These are phyloP conservation scores for Ptychadena robeensis DNA, from an alignment of 2,797 vertebrate genomes.

Conservation along the genomic window DNA sequence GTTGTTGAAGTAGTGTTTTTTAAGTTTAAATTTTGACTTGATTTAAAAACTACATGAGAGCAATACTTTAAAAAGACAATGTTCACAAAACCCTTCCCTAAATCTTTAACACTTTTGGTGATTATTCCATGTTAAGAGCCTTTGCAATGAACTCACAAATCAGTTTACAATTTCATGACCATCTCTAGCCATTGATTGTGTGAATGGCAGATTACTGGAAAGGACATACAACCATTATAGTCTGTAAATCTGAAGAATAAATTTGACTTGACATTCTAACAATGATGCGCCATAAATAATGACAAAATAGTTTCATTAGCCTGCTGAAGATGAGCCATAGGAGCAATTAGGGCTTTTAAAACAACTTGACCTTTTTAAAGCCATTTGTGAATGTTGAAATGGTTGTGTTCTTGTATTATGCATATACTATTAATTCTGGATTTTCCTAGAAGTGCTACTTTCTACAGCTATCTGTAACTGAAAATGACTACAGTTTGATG, in stretches of 20 bases:
- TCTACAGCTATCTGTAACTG: not conserved
- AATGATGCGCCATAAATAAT: constrained; percentile 17
- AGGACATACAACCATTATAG: too few species aligned
- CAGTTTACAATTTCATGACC: too few species aligned
- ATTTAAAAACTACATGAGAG: too few species aligned
- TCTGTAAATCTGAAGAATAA: not conserved
- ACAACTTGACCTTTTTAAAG: constrained; percentile 44
- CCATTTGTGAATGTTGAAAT: constrained; percentile 17
- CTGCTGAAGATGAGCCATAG: constrained; percentile 11
- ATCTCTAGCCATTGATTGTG: too few species aligned
- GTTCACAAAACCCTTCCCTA: too few species aligned
- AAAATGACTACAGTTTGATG: not conserved
- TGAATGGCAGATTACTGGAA: too few species aligned
- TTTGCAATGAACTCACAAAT: too few species aligned
- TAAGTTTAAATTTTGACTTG: too few species aligned
- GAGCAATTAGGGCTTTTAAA: constrained; percentile 46
- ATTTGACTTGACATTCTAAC: constrained; percentile 2
- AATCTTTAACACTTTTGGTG: too few species aligned
- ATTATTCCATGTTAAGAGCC: too few species aligned
- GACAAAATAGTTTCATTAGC: constrained; percentile 1
- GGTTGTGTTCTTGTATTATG: not conserved
- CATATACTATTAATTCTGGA: constrained; percentile 12
- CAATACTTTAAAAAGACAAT: too few species aligned
- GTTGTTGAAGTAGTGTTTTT: too few species aligned
- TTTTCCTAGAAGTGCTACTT: not conserved